A percentile compares a stretch with the other conserved stretches of the same genome.
Evolutionary conservation across 1,140 invertebrate genomes (phyloP).

Genomic region (Hyposmocoma kahamanoa): DNA sequence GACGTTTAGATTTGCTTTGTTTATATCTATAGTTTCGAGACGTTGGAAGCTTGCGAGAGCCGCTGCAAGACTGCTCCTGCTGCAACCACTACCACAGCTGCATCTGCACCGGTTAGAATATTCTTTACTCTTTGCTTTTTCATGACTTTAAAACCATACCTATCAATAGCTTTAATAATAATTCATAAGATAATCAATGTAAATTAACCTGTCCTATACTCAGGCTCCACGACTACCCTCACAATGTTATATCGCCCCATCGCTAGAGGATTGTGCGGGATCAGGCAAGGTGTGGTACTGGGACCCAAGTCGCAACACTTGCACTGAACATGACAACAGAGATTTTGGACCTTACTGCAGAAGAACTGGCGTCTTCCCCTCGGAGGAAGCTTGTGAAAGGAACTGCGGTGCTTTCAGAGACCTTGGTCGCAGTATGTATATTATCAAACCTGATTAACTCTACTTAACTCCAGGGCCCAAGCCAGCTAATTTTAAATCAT

Average conservation of each 20-base stretch:
- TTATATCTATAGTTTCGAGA: constrained; percentile 38
- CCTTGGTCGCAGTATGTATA: too few relatives aligned
- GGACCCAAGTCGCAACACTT: constrained; percentile 67
- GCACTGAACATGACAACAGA: constrained; percentile 80
- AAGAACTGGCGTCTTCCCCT: constrained; percentile 85
- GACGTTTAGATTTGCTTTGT: too few relatives aligned
- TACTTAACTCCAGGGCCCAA: too few relatives aligned
- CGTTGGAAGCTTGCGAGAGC: constrained; percentile 50
- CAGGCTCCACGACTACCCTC: constrained; percentile 7
- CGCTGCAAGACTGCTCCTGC: constrained; percentile 37
- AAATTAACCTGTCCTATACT: background rate
- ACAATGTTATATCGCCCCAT: constrained; percentile 25
- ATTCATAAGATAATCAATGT: too few relatives aligned
- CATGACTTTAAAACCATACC: too few relatives aligned
- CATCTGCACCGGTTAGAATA: constrained; percentile 51
- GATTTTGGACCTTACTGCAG: constrained; percentile 82
- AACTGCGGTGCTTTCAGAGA: constrained; percentile 83
- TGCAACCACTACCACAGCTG: constrained; percentile 24
- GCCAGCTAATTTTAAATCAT: too few relatives aligned
- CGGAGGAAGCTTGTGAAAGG: constrained; percentile 87
- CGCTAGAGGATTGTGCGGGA: constrained; percentile 29
- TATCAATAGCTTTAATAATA: too few relatives aligned
- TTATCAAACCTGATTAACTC: too few relatives aligned
- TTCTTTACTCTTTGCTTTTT: too few relatives aligned
- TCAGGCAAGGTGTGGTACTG: constrained; percentile 74